These are phyloP conservation scores for Gymnodraco acuticeps DNA, from an alignment of 2,797 vertebrate species.

Conservation along the genomic window DNA sequence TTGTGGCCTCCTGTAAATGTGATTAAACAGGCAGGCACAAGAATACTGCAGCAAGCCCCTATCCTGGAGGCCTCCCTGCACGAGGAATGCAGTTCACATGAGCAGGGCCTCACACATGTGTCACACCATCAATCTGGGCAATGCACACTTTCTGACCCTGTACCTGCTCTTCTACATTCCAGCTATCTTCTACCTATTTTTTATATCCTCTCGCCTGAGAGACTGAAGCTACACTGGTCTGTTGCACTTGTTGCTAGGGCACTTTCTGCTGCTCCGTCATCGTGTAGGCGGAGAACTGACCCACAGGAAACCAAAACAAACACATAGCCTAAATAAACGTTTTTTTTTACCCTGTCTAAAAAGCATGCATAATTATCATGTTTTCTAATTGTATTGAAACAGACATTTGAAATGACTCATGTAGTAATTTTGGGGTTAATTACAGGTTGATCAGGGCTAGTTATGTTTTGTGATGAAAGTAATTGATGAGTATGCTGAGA, in stretches of 20 bases:
- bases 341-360: neutral
- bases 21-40: constrained; percentile 83
- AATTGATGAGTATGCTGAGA: constrained; percentile 7
- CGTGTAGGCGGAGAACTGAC: neutral
- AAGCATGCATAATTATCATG: neutral
- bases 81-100: constrained; percentile 73
- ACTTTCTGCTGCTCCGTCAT: neutral
- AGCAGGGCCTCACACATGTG: constrained; percentile 66
- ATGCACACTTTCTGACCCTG: constrained; percentile 39
- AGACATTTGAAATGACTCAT: neutral
- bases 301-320: neutral
- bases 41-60: constrained; percentile 76
- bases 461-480: constrained; percentile 24
- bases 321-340: neutral
- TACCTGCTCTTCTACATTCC: constrained; percentile 15
- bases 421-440: constrained; percentile 9
- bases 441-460: neutral
- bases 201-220: neutral
- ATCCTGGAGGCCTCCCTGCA: constrained; percentile 74
- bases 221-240: too few species aligned
- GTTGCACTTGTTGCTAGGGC: constrained; percentile 52
- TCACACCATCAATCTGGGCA: constrained; percentile 57
- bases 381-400: neutral
- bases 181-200: constrained; percentile 27
- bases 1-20: constrained; percentile 72